A percentile compares a stretch with the other conserved stretches of the same genome.
Conservation (phyloP, 2,113 vertebrate species). For the Pelvicachromis taeniatus region DNA sequence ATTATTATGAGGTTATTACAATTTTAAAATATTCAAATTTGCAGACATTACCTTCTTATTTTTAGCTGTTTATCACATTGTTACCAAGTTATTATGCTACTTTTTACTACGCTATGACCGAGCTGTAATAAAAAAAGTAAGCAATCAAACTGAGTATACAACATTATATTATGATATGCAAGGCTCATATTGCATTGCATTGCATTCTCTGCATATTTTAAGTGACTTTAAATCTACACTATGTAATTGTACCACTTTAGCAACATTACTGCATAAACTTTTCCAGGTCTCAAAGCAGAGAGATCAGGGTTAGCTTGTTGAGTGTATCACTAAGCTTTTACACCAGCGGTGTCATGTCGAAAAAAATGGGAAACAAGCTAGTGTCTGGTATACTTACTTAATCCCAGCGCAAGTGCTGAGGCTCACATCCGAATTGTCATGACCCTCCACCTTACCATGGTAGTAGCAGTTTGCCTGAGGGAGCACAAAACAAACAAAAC, state of each 20-base stretch:
- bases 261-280: background rate
- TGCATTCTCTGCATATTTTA: background rate
- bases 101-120: background rate
- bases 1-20: background rate
- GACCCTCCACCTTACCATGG: constrained; percentile 73
- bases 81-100: background rate
- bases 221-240: background rate
- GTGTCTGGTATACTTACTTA: constrained; percentile 58
- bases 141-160: background rate
- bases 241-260: background rate
- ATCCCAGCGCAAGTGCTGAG: constrained; percentile 74
- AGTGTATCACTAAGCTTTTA: background rate
- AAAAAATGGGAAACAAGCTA: background rate
- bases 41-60: background rate
- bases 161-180: background rate
- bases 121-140: background rate
- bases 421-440: constrained; percentile 65
- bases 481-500: constrained; percentile 8
- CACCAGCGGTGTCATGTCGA: background rate
- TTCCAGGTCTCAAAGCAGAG: background rate
- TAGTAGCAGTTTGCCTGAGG: constrained; percentile 78
- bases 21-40: background rate
- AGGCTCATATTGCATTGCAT: background rate
- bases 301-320: background rate
- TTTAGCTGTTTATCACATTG: background rate